Evolutionary conservation across 2,113 vertebrate species (phyloP).

Genomic region (Sterrhoptilus dennistouni): DNA sequence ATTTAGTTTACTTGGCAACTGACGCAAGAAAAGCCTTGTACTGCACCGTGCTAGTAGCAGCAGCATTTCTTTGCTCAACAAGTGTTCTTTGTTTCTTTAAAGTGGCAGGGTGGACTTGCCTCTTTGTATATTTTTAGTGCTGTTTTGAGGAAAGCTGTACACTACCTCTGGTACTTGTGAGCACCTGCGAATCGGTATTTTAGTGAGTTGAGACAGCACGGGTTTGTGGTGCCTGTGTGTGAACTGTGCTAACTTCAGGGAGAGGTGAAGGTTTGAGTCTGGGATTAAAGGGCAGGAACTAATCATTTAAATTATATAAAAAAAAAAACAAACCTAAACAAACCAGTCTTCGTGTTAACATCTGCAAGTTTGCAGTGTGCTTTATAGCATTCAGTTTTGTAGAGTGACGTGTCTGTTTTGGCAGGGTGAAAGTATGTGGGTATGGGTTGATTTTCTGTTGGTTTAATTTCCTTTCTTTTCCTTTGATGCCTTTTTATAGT

Average conservation of each 20-base stretch:
- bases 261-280: neutral
- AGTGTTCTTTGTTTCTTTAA: conserved; percentile 29
- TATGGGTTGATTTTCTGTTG: neutral
- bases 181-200: neutral
- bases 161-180: neutral
- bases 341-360: neutral
- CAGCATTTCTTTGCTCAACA: conserved; percentile 23
- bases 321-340: neutral
- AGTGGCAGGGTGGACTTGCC: neutral
- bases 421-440: neutral
- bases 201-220: neutral
- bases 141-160: neutral
- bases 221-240: neutral
- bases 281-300: neutral
- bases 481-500: neutral
- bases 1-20: neutral
- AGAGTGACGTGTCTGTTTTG: neutral
- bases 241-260: neutral
- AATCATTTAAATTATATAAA: neutral
- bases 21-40: conserved; percentile 41
- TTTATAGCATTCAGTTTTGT: neutral
- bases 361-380: neutral
- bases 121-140: neutral
- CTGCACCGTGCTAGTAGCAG: neutral
- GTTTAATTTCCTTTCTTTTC: conserved; percentile 11